Evolutionary conservation across 1,140 invertebrate genomes (phyloP).

Genomic region (Sycophaga agraensis): DNA sequence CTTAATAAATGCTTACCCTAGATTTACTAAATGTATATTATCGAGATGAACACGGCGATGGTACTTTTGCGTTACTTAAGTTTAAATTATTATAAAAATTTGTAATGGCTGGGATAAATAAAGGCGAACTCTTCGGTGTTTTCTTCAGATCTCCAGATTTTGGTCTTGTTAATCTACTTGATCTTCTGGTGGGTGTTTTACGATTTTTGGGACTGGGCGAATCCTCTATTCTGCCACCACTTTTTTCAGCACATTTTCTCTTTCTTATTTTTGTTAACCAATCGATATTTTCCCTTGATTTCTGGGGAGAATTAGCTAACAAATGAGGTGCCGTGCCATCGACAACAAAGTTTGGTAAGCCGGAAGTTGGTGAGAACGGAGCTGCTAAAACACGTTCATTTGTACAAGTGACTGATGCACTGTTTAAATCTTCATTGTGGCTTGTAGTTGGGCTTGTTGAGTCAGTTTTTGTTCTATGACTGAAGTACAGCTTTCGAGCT

Average conservation of each 20-base stretch:
- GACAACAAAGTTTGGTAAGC: conserved; percentile 75
- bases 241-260: conserved; percentile 51
- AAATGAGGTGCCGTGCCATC: conserved; percentile 76
- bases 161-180: not conserved
- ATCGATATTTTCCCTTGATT: conserved; percentile 64
- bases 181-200: not conserved
- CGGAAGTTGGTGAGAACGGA: conserved; percentile 67
- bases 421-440: not conserved
- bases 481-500: conserved; percentile 48
- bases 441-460: not conserved
- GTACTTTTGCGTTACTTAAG: not conserved
- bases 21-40: not conserved
- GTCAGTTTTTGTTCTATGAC: too few species aligned
- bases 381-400: not conserved
- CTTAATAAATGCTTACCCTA: too few species aligned
- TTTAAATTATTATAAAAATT: conserved; percentile 13
- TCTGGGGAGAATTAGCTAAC: conserved; percentile 70
- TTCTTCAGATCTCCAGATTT: not conserved
- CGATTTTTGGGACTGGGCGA: not conserved
- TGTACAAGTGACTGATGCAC: not conserved
- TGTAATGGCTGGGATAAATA: not conserved
- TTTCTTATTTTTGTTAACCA: conserved; percentile 71
- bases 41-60: not conserved
- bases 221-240: not conserved
- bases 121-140: not conserved